A percentile compares a stretch with the other conserved stretches of the same genome.
phyloP scores from a whole-genome alignment of 2,113 vertebrate species.

The Herpailurus yagouaroundi region DNA sequence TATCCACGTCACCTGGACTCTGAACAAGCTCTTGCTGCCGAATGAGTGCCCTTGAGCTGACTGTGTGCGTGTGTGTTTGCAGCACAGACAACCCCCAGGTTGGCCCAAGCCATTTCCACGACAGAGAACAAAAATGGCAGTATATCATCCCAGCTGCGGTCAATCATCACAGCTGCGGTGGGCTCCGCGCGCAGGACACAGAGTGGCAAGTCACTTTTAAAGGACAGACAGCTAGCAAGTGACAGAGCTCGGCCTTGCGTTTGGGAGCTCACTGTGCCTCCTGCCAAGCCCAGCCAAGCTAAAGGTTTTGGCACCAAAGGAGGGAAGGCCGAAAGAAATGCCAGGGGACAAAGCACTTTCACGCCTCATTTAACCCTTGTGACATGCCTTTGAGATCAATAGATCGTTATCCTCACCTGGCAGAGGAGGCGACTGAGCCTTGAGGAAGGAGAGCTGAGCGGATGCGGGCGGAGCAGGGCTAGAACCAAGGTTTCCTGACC shows the following conservation, averaged over 20 bases:
- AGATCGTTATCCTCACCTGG: neutral
- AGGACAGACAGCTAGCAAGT: neutral
- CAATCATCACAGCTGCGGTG: no score
- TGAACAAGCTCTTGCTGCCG: neutral
- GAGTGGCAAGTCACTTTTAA: neutral
- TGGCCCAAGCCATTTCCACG: rapidly evolving
- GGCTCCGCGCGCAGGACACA: neutral
- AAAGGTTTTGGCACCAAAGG: constrained; percentile 24
- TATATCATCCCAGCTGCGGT: no score
- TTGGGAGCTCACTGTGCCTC: neutral
- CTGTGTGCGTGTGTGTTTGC: neutral
- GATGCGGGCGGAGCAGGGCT: neutral
- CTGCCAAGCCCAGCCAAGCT: neutral
- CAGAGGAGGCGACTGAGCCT: neutral
- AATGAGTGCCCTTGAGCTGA: neutral
- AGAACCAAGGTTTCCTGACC: neutral
- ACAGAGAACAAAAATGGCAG: neutral
- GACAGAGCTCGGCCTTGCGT: neutral
- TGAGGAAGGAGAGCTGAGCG: neutral
- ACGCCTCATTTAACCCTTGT: constrained; percentile 10
- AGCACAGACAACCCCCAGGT: neutral
- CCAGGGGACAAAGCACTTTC: constrained; percentile 25
- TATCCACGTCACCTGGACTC: neutral
- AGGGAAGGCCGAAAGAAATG: neutral
- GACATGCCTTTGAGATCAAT: constrained; percentile 2